These are phyloP conservation scores for Bradypus variegatus DNA, from an alignment of 2,797 vertebrate genomes.

Conservation along the genomic window DNA sequence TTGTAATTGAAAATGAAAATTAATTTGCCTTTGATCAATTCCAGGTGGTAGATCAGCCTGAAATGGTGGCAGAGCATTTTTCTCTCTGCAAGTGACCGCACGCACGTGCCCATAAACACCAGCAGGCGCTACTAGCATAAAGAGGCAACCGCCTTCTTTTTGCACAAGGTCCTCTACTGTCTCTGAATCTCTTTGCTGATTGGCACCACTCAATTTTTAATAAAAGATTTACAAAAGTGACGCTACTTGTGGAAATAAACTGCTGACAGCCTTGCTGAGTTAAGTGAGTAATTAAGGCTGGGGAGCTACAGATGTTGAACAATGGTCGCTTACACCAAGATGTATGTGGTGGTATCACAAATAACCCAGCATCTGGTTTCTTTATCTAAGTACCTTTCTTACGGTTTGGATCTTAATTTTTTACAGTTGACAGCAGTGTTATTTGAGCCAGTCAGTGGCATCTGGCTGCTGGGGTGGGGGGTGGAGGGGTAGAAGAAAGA, in stretches of 20 bases:
- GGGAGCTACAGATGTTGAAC: slow-evolving; percentile 88
- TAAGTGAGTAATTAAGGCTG: slow-evolving; percentile 85
- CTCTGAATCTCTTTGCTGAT: slow-evolving; percentile 51
- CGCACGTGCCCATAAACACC: slow-evolving; percentile 33
- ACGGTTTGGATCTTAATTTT: slow-evolving; percentile 94
- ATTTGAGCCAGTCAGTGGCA: slow-evolving; percentile 95
- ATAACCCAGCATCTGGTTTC: slow-evolving; percentile 91
- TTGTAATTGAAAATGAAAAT: slow-evolving; percentile 71
- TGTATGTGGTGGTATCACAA: slow-evolving; percentile 77
- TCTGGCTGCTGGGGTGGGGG: slow-evolving; percentile 83
- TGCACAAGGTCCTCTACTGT: not conserved
- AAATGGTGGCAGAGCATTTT: not conserved
- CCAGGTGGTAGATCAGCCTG: slow-evolving; percentile 64
- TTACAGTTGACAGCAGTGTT: slow-evolving; percentile 96
- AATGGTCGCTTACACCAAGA: slow-evolving; percentile 80
- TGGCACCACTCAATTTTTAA: slow-evolving; percentile 66
- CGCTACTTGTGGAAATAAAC: slow-evolving; percentile 68
- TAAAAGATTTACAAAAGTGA: slow-evolving; percentile 70
- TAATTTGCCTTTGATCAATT: slow-evolving; percentile 74
- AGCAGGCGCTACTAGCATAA: not conserved
- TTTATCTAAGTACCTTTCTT: slow-evolving; percentile 90
- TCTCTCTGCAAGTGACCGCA: slow-evolving; percentile 51
- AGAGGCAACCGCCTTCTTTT: not conserved
- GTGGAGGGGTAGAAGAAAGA: slow-evolving; percentile 47
- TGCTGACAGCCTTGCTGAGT: slow-evolving; percentile 80